Conservation (phyloP, 2,113 vertebrate genomes). For the Physeter macrocephalus region DNA sequence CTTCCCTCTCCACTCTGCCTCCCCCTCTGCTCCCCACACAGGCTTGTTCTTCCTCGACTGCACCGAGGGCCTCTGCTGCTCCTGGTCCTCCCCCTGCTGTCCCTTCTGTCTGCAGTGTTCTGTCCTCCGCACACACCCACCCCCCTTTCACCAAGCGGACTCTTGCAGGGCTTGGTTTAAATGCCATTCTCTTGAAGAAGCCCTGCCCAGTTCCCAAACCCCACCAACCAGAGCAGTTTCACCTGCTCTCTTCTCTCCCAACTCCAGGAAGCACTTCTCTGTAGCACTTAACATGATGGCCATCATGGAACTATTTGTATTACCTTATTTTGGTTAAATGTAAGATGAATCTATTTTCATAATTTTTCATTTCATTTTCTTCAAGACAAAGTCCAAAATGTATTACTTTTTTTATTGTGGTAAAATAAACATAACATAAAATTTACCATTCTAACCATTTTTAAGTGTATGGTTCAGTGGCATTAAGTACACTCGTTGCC, state of each 20-base stretch:
- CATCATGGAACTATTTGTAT: background rate
- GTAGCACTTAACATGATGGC: background rate
- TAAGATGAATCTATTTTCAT: background rate
- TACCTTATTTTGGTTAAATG: background rate
- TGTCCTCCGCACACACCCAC: background rate
- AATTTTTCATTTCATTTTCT: background rate
- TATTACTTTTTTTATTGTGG: background rate
- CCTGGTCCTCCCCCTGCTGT: background rate
- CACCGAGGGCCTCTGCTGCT: background rate
- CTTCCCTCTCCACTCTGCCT: background rate
- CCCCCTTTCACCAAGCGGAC: background rate
- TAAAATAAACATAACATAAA: background rate
- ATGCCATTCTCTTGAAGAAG: background rate
- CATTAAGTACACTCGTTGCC: background rate
- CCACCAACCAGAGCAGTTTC: background rate
- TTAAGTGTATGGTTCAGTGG: background rate
- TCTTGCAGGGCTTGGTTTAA: background rate
- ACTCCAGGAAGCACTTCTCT: background rate
- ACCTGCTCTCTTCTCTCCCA: background rate
- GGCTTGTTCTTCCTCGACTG: accelerated
- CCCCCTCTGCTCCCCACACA: background rate
- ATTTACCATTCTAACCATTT: background rate
- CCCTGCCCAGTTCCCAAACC: background rate
- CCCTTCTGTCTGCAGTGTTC: background rate
- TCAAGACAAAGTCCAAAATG: background rate